Base-by-base conservation (phyloP, 2,113 vertebrate genomes). In the Lates calcarifer region DNA sequence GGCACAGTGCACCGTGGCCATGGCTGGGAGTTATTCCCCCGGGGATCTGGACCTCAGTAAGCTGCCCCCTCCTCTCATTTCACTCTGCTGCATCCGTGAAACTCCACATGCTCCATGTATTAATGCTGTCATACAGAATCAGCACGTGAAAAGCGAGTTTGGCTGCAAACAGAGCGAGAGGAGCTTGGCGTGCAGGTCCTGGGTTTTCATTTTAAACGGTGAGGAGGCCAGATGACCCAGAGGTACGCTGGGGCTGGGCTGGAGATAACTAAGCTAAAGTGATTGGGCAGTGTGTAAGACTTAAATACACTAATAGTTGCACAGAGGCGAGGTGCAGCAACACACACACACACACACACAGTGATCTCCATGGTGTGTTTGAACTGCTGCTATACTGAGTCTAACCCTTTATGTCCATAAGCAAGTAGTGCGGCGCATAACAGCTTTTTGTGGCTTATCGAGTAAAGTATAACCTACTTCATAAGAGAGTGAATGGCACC, bases 11-110 rank as follows among this genome's bases (percentile, higher is more conserved):
- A 75, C 53, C 49, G 53, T 28, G 83, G 69, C 33, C 49, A 29
- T 62, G n/a, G n/a, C n/a, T n/a, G 70, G 70, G 85, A 71, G 81
- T 69, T 71, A 57, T 88, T 81, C 79, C 80, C 85, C 22, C 33
- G 64, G 69, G 77, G 28, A 88, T 60, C 72, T 55, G 64, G 79
- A 89, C 74, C 77, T 82, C 79, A 61, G 81, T 71, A 57, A 62
- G 49, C 77, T 69, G 70, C 65, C 66, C 66, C 79, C 56, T 68
- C 80, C 68, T 71, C 71, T 83, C 64, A 14, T 74, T 74, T 58
- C 68, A 55, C 65, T 82, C 62, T 20, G 18, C 53, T 69, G 70
- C 65, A 53, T 68, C 71, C 71, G 75, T 70, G 76, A 82, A 87
- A 72, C 70, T 77, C 84, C 47, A 45, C 67, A 35, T 67, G 67